Evolutionary conservation across 2,113 vertebrate genomes (phyloP).

Genomic region (Hystrix brachyura): DNA sequence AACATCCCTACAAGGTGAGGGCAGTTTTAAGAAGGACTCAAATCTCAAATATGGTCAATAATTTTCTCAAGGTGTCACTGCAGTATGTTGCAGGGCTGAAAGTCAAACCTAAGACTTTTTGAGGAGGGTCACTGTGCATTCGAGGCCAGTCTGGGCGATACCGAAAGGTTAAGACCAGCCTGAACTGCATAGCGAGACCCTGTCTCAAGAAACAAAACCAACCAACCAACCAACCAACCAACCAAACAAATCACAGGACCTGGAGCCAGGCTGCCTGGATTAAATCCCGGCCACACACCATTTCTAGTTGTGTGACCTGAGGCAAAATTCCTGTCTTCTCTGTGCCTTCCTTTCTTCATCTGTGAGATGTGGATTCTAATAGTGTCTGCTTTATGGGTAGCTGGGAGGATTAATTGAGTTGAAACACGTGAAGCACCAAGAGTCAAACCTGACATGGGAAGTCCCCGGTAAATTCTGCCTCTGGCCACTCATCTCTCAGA

Average conservation of each 20-base stretch:
- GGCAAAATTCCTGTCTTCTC: background rate
- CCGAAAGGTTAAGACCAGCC: too few species aligned
- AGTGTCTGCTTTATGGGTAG: background rate
- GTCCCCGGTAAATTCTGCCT: background rate
- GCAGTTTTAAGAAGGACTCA: background rate
- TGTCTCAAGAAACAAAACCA: too few species aligned
- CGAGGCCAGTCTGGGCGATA: too few species aligned
- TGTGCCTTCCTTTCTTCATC: slow-evolving; percentile 6
- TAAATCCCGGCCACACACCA: background rate
- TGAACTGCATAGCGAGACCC: too few species aligned
- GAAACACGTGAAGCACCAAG: background rate
- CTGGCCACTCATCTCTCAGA: background rate
- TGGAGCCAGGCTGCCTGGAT: background rate
- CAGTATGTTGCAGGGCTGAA: background rate
- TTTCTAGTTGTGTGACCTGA: background rate
- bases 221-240: too few species aligned
- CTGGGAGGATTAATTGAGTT: background rate
- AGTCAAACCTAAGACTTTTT: background rate
- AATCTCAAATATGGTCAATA: background rate
- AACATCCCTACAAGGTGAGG: background rate
- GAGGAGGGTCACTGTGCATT: too few species aligned
- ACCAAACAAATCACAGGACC: background rate
- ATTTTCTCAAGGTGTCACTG: background rate
- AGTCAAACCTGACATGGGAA: background rate
- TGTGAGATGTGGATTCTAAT: background rate